Conservation (phyloP, 2,797 vertebrate species). For the Pipistrellus pygmaeus region DNA sequence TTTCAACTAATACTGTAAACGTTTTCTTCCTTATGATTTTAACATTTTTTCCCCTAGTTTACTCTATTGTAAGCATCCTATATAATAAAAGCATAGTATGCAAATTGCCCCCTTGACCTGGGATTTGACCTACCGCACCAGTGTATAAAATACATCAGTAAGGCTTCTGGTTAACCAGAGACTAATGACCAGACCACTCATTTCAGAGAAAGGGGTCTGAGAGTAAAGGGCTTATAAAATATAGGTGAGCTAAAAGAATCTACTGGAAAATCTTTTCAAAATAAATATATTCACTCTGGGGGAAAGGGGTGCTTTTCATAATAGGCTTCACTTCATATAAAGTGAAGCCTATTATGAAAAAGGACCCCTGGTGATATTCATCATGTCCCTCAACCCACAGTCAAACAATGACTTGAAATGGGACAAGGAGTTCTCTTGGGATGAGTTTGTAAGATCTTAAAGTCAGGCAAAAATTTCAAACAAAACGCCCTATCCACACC, state of each 20-base stretch:
- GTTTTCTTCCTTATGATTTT: not conserved
- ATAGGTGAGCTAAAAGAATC: not conserved
- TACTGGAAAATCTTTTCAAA: slow-evolving; percentile 3
- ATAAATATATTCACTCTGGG: not conserved
- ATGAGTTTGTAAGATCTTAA: not conserved
- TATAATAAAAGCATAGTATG: not conserved
- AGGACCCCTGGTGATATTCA: not conserved
- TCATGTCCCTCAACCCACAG: not conserved
- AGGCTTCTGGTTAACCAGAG: not conserved
- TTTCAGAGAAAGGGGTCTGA: not conserved
- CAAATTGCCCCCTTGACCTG: too few relatives aligned
- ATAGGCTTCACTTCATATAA: too few relatives aligned
- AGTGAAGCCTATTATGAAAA: not conserved
- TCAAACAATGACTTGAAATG: slow-evolving; percentile 20
- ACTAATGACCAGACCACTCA: not conserved
- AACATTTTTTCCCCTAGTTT: not conserved
- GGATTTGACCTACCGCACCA: too few relatives aligned
- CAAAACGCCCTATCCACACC: not conserved
- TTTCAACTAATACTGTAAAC: not conserved
- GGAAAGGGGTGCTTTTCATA: not conserved
- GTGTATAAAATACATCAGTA: not conserved
- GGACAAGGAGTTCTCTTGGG: not conserved
- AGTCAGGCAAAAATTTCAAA: not conserved
- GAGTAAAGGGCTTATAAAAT: not conserved
- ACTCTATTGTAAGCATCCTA: not conserved